Evolutionary conservation across 2,113 vertebrate genomes (phyloP).

Genomic region (Sterna hirundo): DNA sequence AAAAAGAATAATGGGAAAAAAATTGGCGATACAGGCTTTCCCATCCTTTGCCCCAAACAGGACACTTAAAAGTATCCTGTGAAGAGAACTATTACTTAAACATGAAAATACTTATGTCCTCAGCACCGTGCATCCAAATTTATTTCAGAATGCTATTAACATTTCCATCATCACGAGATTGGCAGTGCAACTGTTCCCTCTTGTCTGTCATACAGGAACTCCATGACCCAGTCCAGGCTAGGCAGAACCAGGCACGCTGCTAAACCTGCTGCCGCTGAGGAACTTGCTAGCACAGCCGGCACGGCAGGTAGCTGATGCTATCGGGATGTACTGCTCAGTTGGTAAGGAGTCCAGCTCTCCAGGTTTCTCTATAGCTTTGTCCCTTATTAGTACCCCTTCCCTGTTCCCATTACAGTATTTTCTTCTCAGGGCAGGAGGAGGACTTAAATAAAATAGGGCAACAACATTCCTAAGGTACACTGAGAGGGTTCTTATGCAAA

Average conservation of each 20-base stretch:
- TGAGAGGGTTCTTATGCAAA: not conserved
- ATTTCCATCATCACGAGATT: not conserved
- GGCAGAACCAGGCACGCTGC: not conserved
- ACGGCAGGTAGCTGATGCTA: not conserved
- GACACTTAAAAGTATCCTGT: not conserved
- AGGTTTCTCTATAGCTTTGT: not conserved
- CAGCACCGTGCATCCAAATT: not conserved
- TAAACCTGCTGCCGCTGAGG: not conserved
- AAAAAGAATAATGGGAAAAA: not conserved
- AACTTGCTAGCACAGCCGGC: not conserved
- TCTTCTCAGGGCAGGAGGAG: not conserved
- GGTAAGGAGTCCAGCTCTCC: not conserved
- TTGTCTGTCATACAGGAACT: not conserved
- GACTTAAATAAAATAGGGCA: not conserved
- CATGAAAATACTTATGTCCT: not conserved
- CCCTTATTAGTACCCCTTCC: not conserved
- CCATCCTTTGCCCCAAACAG: not conserved
- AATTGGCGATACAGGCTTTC: not conserved
- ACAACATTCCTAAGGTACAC: not conserved
- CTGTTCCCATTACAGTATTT: not conserved
- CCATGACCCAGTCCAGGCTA: fast-evolving
- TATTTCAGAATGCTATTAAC: not conserved
- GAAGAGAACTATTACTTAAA: not conserved
- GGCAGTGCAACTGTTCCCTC: not conserved
- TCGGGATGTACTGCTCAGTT: not conserved